Base-by-base conservation (phyloP, 2,888 invertebrate genomes). In the Trachelus troglodyta region DNA sequence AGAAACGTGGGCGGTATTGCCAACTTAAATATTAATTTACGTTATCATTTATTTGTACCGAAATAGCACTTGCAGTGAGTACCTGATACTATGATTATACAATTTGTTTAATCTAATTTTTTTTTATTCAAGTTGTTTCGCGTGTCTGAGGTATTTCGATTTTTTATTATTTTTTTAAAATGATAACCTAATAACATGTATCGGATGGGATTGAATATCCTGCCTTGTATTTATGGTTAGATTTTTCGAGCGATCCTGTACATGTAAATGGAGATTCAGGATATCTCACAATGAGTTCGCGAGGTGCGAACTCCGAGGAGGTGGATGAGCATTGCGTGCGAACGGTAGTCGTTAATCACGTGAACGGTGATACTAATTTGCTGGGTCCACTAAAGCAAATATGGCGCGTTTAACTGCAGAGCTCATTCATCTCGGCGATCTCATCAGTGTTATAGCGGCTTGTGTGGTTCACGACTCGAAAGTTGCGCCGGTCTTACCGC, bases 401-500 rank as follows among this genome's bases (percentile, higher is more conserved):
- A 71, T 71, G 71, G 71, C 31, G 75, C 40, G 78, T 78, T 78
- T 78, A 69, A 73, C 69, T 76, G 69, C 75, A 68, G 79, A 75
- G 78, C 80, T 81, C 82, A 76, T 81, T 83, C 80, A 82, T 83
- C 81, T 79, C 76, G 76, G 40, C 73, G 74, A 73, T 73, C 80
- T 75, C 79, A 33, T 75, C 77, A 77, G 78, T 77, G 80, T 80
- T 77, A 77, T 76, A 80, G 79, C 78, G 80, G 80, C 82, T 78
- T 81, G 79, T 79, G 79, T 79, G 78, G 77, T 80, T 82, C 79
- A 82, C 81, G 83, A 83, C 80, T 82, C 83, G 84, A 84, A 84
- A 84, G 80, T 80, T 80, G 77, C 69, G 68, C 69, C 77, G 69
- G 69, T 37, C 69, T 75, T 35, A 74, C 76, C 69, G 75, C 73